phyloP scores from a whole-genome alignment of 2,888 invertebrate genomes.

The Calameuta pallipes region DNA sequence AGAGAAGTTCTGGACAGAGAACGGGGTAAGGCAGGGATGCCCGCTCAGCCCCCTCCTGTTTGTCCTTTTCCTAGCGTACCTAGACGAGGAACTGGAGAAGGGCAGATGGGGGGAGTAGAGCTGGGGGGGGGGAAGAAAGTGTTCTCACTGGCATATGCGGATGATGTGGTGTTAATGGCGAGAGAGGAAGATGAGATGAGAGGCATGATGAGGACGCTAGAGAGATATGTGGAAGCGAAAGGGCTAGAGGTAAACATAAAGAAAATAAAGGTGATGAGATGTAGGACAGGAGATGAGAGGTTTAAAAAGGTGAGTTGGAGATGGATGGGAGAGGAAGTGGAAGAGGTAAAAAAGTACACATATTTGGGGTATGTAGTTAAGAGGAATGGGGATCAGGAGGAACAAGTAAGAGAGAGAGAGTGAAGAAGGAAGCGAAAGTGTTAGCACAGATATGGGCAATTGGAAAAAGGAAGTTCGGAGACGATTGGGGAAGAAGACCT shows the following conservation, averaged over 20 bases:
- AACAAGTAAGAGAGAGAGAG: conserved; percentile 14
- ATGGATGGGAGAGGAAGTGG: conserved; percentile 1
- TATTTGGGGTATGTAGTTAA: conserved; percentile 18
- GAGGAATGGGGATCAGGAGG: conserved; percentile 10
- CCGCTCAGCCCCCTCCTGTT: conserved; percentile 8
- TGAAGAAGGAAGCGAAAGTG: conserved; percentile 17
- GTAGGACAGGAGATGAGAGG: neutral
- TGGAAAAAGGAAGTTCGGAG: neutral
- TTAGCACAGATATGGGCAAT: conserved; percentile 23
- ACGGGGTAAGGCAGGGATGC: too few relatives aligned
- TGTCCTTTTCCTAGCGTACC: conserved; percentile 8
- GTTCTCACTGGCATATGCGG: too few relatives aligned
- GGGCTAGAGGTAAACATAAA: neutral
- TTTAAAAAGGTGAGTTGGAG: neutral
- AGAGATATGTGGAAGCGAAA: neutral
- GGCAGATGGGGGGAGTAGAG: neutral
- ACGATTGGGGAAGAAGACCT: conserved; percentile 18
- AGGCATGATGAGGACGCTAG: too few relatives aligned
- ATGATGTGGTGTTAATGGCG: too few relatives aligned
- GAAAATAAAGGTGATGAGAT: conserved; percentile 3
- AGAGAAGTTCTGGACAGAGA: too few relatives aligned
- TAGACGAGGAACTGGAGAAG: conserved; percentile 8
- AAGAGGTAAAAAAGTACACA: conserved; percentile 12
- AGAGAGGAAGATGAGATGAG: too few relatives aligned
- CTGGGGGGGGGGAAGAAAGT: neutral